These are phyloP conservation scores for Mus minutoides DNA, from an alignment of 2,797 vertebrate genomes.

Conservation along the genomic window DNA sequence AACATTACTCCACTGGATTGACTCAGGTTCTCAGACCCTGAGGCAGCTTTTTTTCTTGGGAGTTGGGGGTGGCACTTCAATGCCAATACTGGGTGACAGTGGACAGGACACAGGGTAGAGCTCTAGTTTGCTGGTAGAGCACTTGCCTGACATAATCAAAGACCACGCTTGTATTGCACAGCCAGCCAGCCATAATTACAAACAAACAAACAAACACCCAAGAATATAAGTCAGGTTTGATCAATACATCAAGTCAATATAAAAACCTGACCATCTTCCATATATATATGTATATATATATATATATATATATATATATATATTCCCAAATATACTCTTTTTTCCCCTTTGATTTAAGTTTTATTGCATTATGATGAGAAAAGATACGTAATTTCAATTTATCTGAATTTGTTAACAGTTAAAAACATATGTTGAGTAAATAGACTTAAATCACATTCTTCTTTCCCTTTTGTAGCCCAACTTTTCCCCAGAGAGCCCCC, in stretches of 20 bases:
- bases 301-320: too few species aligned
- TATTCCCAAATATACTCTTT: too few species aligned
- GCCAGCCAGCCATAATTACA: not conserved
- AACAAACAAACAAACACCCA: too few species aligned
- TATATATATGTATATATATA: too few species aligned
- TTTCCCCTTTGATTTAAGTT: too few species aligned
- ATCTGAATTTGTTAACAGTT: too few species aligned
- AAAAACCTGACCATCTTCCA: not conserved
- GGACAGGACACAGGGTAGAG: not conserved
- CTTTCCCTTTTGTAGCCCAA: too few species aligned
- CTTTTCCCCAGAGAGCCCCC: too few species aligned
- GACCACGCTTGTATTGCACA: not conserved
- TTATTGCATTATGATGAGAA: too few species aligned
- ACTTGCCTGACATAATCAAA: not conserved
- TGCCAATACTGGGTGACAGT: not conserved
- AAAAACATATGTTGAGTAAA: too few species aligned
- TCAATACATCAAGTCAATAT: not conserved
- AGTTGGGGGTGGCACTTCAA: not conserved
- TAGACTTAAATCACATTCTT: too few species aligned
- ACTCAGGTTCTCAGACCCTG: not conserved
- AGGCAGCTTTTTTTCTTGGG: not conserved
- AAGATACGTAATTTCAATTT: too few species aligned
- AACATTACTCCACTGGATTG: not conserved
- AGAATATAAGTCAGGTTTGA: not conserved
- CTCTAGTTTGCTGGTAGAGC: not conserved